Conservation (phyloP, 2,113 vertebrate species). For the Melanerpes aurifrons region DNA sequence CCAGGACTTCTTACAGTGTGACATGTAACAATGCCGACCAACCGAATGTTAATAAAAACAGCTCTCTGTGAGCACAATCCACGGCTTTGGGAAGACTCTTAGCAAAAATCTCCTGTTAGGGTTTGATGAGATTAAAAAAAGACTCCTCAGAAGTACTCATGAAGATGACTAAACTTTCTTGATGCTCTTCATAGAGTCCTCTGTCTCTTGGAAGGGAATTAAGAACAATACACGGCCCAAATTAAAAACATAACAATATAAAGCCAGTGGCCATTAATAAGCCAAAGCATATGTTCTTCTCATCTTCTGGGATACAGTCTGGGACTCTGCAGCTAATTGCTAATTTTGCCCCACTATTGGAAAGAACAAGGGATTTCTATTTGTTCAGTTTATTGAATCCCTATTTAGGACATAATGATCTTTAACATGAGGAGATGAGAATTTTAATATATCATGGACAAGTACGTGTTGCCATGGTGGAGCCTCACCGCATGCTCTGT, state of each 20-base stretch:
- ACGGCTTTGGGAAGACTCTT: no score
- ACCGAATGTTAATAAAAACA: constrained; percentile 38
- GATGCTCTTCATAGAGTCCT: neutral
- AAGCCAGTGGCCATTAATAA: constrained; percentile 15
- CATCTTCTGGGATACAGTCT: constrained; percentile 4
- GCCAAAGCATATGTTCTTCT: constrained; percentile 22
- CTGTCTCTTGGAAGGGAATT: neutral
- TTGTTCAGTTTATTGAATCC: neutral
- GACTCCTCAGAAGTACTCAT: neutral
- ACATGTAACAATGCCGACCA: constrained; percentile 14
- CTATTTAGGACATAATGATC: neutral
- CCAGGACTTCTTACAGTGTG: constrained; percentile 2
- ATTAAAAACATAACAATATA: constrained; percentile 25
- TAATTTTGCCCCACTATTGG: neutral
- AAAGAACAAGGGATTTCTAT: constrained; percentile 17
- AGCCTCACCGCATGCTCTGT: neutral
- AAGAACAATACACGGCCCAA: neutral
- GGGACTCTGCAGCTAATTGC: constrained; percentile 16
- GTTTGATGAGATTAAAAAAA: neutral
- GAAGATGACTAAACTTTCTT: neutral
- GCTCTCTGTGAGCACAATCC: neutral
- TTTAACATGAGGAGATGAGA: neutral
- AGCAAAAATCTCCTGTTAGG: neutral
- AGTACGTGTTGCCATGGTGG: constrained; percentile 6
- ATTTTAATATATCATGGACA: neutral